phyloP scores from a whole-genome alignment of 2,888 invertebrate species.

The Eugnorisma glareosa region DNA sequence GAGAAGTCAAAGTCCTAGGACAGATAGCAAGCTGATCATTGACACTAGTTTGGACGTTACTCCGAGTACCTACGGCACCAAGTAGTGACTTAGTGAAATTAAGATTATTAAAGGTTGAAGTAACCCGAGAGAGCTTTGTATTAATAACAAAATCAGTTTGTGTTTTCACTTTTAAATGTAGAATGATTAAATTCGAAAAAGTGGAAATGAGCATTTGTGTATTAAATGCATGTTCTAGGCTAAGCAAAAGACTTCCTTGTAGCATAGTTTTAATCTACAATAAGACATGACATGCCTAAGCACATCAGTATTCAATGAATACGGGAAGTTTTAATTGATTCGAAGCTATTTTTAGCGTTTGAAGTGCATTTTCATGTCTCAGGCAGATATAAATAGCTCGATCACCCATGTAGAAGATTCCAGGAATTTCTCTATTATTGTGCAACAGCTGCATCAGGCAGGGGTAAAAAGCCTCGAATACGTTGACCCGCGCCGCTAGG shows the following conservation, averaged over 20 bases:
- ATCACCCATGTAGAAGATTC: constrained; percentile 78
- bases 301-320: constrained; percentile 61
- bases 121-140: constrained; percentile 35
- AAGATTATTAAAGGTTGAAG: constrained; percentile 43
- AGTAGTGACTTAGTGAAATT: constrained; percentile 53
- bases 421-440: constrained; percentile 86
- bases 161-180: constrained; percentile 2
- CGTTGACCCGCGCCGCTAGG: constrained; percentile 83
- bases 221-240: constrained; percentile 20
- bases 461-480: constrained; percentile 86
- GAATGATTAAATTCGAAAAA: neutral
- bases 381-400: constrained; percentile 71
- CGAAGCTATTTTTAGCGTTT: constrained; percentile 61
- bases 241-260: constrained; percentile 45
- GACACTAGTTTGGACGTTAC: constrained; percentile 62
- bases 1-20: constrained; percentile 65
- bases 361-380: constrained; percentile 59
- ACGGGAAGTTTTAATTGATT: constrained; percentile 60
- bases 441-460: constrained; percentile 86
- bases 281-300: constrained; percentile 50
- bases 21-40: constrained; percentile 62
- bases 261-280: constrained; percentile 36
- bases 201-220: constrained; percentile 1
- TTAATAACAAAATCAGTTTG: constrained; percentile 2
- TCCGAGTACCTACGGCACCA: constrained; percentile 23